phyloP scores from a whole-genome alignment of 2,797 vertebrate species.

The Enteromius afrohamiltoni region DNA sequence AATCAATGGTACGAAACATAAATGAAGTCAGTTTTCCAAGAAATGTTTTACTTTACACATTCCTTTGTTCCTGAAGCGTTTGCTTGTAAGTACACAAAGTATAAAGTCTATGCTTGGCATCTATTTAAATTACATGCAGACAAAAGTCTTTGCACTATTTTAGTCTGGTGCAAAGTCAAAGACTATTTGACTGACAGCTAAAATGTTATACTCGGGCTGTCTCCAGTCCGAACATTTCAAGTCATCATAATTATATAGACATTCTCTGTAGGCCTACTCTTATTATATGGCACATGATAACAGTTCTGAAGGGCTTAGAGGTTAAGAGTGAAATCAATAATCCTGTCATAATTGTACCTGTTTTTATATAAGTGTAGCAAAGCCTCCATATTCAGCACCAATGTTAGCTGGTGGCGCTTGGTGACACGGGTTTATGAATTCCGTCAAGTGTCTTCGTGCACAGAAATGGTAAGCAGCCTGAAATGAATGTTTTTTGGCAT shows the following conservation, averaged over 20 bases:
- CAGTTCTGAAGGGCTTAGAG: slow-evolving; percentile 29
- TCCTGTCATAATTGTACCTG: slow-evolving; percentile 45
- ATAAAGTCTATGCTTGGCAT: not conserved
- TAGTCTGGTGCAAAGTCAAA: not conserved
- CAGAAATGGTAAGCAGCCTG: slow-evolving; percentile 29
- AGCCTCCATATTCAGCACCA: slow-evolving; percentile 23
- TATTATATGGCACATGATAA: slow-evolving; percentile 70
- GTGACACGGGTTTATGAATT: slow-evolving; percentile 1
- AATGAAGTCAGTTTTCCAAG: not conserved
- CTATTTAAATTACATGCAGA: not conserved
- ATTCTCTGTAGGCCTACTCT: slow-evolving; percentile 65
- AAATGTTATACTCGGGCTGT: slow-evolving; percentile 74
- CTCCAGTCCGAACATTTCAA: slow-evolving; percentile 75
- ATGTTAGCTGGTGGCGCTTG: slow-evolving; percentile 9
- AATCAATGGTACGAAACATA: not conserved
- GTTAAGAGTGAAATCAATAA: slow-evolving; percentile 47
- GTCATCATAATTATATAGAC: slow-evolving; percentile 76
- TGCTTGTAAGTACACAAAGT: not conserved
- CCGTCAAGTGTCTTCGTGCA: not conserved
- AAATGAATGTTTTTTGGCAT: not conserved
- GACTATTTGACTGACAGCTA: slow-evolving; percentile 74
- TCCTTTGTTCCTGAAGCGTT: not conserved
- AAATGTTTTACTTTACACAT: not conserved
- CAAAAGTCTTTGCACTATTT: not conserved
- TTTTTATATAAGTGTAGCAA: slow-evolving; percentile 29